Evolutionary conservation across 1,140 invertebrate species (phyloP), one percentile per base, ranked within the genome.

Genomic region (Tigriopus japonicus): DNA sequence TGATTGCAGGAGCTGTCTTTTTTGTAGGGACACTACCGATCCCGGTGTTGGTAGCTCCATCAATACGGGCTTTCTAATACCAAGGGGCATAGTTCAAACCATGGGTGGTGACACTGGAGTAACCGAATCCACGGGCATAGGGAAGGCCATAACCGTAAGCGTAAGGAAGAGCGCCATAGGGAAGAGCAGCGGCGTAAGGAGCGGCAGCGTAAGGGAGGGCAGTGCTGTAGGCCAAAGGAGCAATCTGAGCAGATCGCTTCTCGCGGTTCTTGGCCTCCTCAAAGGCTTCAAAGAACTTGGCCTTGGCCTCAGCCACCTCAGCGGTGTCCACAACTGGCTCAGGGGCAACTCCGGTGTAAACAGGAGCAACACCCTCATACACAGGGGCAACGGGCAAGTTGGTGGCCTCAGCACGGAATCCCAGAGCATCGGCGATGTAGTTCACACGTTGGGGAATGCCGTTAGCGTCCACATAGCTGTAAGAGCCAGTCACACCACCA

Each of bases 371-470:
- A 14, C 5, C 55, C 0, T 6, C 5, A 6, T 52, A 42, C n/a
- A 17, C 64, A 1, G 23, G 49, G 14, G 51, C 62, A 15, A 55
- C 56, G n/a, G 67, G 67, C 24, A 68, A 59, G 62, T 66, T 66
- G 53, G 67, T 64, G 52, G 62, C 66, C 6, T 62, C 63, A 15
- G 64, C 65, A 23, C 65, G 62, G 67, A 68, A 68, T 40, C 67
- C 67, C 41, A 45, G 51, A 40, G 7, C 52, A 58, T 67, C 66
- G 24, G 66, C 76, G 24, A 81, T 74, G 68, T 84, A 84, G 59
- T 64, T 62, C 28, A 64, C 78, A 1, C 19, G 66, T 64, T 62
- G 67, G 40, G 62, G 55, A 15, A 56, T 51, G 49, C 66, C 66
- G 53, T 65, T 64, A 41, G 64, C 63, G 55, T 67, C 64, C n/a